A percentile compares a stretch with the other conserved stretches of the same genome.
Conservation (phyloP, 2,797 vertebrate species). For the Hafferia zeledoni region DNA sequence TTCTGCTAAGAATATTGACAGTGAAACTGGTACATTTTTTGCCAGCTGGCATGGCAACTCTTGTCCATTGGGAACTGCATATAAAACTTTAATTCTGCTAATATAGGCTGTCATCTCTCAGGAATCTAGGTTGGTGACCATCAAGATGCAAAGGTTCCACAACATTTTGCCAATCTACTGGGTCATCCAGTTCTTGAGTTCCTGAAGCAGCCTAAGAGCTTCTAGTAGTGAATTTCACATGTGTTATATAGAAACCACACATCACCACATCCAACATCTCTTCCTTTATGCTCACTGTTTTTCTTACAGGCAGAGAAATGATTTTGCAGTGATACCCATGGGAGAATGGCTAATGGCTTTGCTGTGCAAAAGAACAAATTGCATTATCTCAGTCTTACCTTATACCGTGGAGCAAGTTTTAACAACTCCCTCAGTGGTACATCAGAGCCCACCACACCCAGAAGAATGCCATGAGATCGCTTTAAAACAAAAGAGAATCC, state of each 20-base stretch:
- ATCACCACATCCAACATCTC: not conserved
- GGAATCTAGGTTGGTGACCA: not conserved
- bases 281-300: not conserved
- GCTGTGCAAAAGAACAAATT: not conserved
- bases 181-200: not conserved
- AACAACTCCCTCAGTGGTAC: slow-evolving; percentile 92
- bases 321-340: not conserved
- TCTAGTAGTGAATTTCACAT: not conserved
- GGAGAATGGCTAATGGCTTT: not conserved
- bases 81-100: not conserved
- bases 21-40: not conserved
- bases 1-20: not conserved
- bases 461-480: slow-evolving; percentile 93
- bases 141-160: not conserved
- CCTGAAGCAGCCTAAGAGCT: not conserved
- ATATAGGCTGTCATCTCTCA: not conserved
- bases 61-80: not conserved
- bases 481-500: slow-evolving; percentile 61
- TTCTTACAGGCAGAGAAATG: not conserved
- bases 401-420: slow-evolving; percentile 91
- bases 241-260: not conserved
- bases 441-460: slow-evolving; percentile 94
- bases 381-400: slow-evolving; percentile 77
- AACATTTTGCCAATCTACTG: not conserved
- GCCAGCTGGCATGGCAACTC: not conserved